These are phyloP conservation scores for Drosophila guanche DNA, from an alignment of 1,140 invertebrate genomes.

Conservation along the genomic window DNA sequence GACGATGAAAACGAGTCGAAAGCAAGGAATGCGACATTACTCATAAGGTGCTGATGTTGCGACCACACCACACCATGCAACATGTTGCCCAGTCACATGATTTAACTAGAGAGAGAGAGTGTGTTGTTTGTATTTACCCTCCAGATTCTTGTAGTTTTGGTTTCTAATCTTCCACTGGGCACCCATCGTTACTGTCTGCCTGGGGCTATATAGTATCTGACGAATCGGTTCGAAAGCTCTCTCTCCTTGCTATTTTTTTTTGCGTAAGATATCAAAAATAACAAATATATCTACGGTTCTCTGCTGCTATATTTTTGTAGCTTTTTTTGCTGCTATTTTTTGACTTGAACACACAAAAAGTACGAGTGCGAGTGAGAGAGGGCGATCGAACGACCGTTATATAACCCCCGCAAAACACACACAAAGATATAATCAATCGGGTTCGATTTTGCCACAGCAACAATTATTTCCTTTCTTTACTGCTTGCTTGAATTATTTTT, in stretches of 20 bases:
- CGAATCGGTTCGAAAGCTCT: constrained; percentile 19
- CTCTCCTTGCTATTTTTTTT: constrained; percentile 1
- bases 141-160: constrained; percentile 79
- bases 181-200: constrained; percentile 55
- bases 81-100: constrained; percentile 47
- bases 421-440: constrained; percentile 50
- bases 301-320: constrained; percentile 31
- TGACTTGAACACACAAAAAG: constrained; percentile 38
- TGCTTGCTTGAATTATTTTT: constrained; percentile 5
- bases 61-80: constrained; percentile 37
- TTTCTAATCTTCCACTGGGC: constrained; percentile 81
- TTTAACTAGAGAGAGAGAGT: neutral
- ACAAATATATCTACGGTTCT: constrained; percentile 35
- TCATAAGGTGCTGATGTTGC: constrained; percentile 37
- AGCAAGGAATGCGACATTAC: constrained; percentile 64
- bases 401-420: constrained; percentile 21
- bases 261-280: constrained; percentile 65
- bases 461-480: constrained; percentile 5
- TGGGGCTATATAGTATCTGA: constrained; percentile 44
- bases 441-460: constrained; percentile 42
- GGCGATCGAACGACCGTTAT: constrained; percentile 26
- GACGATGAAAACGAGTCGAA: constrained; percentile 45
- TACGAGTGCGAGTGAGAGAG: constrained; percentile 4
- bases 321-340: constrained; percentile 54
- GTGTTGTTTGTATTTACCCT: constrained; percentile 64